Percentiles rank a stretch among this genome's conserved stretches.
Conservation (phyloP, 2,888 invertebrate species). For the Therioaphis trifolii region DNA sequence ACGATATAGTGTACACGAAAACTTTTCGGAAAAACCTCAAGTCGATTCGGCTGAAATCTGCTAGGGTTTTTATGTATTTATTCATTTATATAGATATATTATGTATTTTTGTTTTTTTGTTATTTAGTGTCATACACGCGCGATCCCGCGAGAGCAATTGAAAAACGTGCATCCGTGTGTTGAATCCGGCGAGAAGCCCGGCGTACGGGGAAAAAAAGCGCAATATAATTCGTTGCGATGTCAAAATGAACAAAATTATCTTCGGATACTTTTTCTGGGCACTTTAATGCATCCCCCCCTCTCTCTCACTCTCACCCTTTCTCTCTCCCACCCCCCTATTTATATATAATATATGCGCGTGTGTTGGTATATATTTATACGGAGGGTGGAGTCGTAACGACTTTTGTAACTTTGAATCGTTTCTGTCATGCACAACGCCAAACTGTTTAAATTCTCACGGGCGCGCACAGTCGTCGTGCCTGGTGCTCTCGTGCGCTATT, state of each 20-base stretch:
- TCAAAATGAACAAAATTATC: slow-evolving; percentile 60
- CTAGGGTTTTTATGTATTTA: not conserved
- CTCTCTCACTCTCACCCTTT: not conserved
- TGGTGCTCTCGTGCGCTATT: slow-evolving; percentile 31
- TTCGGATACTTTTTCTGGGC: slow-evolving; percentile 54
- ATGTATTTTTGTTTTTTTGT: slow-evolving; percentile 31
- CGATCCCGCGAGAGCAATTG: slow-evolving; percentile 30
- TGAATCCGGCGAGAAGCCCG: slow-evolving; percentile 28
- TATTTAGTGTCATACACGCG: slow-evolving; percentile 43
- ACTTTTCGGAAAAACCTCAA: slow-evolving; percentile 26
- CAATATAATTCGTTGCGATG: slow-evolving; percentile 52
- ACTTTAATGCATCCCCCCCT: slow-evolving; percentile 18
- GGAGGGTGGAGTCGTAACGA: slow-evolving; percentile 50
- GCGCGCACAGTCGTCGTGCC: slow-evolving; percentile 37
- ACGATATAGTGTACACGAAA: not conserved
- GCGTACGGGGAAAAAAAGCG: slow-evolving; percentile 24
- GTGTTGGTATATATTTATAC: slow-evolving; percentile 12
- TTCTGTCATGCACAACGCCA: slow-evolving; percentile 63
- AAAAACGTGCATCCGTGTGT: slow-evolving; percentile 20
- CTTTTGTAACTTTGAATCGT: slow-evolving; percentile 60
- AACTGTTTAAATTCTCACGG: slow-evolving; percentile 63
- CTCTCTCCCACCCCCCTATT: not conserved
- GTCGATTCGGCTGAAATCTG: slow-evolving; percentile 6
- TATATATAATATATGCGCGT: not conserved
- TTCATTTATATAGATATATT: too few species aligned